phyloP scores from a whole-genome alignment of 2,113 vertebrate genomes.

The Rhynchopsitta pachyrhyncha region DNA sequence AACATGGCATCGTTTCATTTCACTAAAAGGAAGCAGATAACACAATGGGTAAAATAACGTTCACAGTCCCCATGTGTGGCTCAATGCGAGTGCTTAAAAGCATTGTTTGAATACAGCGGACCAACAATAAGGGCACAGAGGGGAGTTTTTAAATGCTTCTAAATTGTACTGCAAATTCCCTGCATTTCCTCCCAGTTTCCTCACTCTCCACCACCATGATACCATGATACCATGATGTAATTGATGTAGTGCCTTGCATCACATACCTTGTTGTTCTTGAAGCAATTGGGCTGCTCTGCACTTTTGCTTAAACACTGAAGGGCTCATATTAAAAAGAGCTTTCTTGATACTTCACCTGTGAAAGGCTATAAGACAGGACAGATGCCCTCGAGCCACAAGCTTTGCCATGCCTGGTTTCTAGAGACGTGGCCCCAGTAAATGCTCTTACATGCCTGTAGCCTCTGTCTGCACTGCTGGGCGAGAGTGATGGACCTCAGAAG shows the following conservation, averaged over 20 bases:
- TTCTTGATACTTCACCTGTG: not conserved
- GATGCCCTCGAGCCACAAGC: not conserved
- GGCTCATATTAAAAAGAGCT: not conserved
- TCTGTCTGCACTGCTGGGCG: accelerated
- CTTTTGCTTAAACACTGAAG: not conserved
- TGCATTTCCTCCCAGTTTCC: not conserved
- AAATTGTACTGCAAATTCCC: not conserved
- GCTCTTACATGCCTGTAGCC: not conserved
- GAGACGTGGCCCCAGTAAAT: not conserved
- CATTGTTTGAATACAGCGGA: not conserved
- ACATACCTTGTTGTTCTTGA: not conserved
- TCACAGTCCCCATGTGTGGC: not conserved
- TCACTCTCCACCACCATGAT: not conserved
- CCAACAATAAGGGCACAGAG: not conserved
- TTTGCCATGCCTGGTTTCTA: not conserved
- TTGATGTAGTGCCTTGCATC: not conserved
- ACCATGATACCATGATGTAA: too few species aligned
- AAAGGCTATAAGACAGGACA: not conserved
- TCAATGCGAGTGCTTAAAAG: not conserved
- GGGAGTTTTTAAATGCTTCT: not conserved
- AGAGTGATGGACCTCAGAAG: not conserved
- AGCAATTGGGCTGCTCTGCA: not conserved
- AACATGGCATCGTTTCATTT: not conserved
- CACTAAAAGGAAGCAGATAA: constrained; percentile 7
- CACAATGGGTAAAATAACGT: not conserved